These are phyloP conservation scores for Mactra quadrangularis DNA, from an alignment of 1,140 invertebrate species.

Conservation along the genomic window DNA sequence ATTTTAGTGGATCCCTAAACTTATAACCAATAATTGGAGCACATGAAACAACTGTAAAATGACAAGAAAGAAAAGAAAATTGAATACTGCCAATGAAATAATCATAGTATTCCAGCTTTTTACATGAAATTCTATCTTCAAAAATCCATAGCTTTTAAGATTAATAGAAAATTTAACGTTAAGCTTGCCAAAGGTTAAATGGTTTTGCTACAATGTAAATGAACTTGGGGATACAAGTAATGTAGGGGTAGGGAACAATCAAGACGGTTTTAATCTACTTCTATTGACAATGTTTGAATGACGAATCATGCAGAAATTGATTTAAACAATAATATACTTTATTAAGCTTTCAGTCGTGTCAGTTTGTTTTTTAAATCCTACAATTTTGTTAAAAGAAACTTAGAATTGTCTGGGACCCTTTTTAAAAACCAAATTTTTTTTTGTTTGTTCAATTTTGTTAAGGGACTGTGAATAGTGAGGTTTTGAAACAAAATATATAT, in stretches of 20 bases:
- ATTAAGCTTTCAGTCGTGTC: too few species aligned
- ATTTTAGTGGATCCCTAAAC: constrained; percentile 39
- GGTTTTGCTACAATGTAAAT: constrained; percentile 5
- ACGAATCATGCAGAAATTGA: too few species aligned
- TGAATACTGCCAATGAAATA: constrained; percentile 56
- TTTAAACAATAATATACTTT: too few species aligned
- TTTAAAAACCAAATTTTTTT: too few species aligned
- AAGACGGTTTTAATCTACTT: too few species aligned
- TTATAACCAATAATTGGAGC: constrained; percentile 58
- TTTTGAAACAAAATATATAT: too few species aligned
- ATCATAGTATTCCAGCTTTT: constrained; percentile 51
- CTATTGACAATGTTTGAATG: too few species aligned
- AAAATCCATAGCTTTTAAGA: constrained; percentile 61
- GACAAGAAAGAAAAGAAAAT: constrained; percentile 57
- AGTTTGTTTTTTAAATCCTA: too few species aligned
- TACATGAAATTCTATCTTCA: constrained; percentile 57
- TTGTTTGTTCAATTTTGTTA: too few species aligned
- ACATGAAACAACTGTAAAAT: constrained; percentile 59
- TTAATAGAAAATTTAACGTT: constrained; percentile 59
- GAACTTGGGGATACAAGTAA: constrained; percentile 21
- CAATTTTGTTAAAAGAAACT: too few species aligned
- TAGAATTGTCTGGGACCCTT: too few species aligned
- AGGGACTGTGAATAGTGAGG: too few species aligned
- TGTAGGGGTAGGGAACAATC: constrained; percentile 13
- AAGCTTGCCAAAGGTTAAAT: constrained; percentile 57